Conservation (phyloP, 2,797 vertebrate species). For the Melanotaenia boesemani region DNA sequence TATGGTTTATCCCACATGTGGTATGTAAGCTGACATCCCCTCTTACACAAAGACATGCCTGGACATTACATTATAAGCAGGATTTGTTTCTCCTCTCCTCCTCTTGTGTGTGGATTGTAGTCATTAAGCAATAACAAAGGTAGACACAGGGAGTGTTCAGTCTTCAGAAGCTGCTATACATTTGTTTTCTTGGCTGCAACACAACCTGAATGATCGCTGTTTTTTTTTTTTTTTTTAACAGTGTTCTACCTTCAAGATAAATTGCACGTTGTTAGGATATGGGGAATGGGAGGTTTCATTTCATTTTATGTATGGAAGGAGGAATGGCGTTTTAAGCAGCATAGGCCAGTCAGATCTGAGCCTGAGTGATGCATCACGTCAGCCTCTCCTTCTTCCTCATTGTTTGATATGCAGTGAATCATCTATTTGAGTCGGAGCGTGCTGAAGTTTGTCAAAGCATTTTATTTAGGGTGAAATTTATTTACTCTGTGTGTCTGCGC, state of each 20-base stretch:
- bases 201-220: not conserved
- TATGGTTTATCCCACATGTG: conserved; percentile 81
- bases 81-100: conserved; percentile 66
- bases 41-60: conserved; percentile 73
- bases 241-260: conserved; percentile 9
- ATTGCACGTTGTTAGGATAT: conserved; percentile 4
- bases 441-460: conserved; percentile 60
- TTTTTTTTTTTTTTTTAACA: not conserved
- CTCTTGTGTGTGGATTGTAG: conserved; percentile 48
- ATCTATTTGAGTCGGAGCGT: conserved; percentile 25
- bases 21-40: conserved; percentile 78
- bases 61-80: conserved; percentile 73
- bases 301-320: conserved; percentile 4
- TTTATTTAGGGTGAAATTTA: conserved; percentile 60
- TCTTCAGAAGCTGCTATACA: not conserved
- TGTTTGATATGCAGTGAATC: conserved; percentile 54
- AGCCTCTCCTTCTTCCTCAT: conserved; percentile 31
- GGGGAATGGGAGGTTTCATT: not conserved
- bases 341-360: conserved; percentile 31
- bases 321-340: conserved; percentile 30
- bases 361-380: conserved; percentile 41
- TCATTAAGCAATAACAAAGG: conserved; percentile 65
- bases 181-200: not conserved
- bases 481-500: conserved; percentile 12
- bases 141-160: conserved; percentile 24